Evolutionary conservation across 2,888 invertebrate species (phyloP).

Genomic region (Pachymerium ferrugineum): DNA sequence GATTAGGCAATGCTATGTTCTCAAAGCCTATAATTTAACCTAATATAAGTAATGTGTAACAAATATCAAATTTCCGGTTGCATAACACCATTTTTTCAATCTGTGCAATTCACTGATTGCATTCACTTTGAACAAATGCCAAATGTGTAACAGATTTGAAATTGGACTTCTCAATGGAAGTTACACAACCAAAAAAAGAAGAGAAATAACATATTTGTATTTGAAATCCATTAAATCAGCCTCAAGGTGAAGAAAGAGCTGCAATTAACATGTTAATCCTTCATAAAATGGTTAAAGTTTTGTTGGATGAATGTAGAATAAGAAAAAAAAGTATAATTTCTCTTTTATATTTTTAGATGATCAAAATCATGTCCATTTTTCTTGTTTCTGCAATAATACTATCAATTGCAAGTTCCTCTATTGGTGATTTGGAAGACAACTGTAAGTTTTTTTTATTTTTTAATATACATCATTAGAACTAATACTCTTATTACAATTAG

Average conservation of each 20-base stretch:
- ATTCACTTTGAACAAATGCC: background rate
- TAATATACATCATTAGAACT: too few species aligned
- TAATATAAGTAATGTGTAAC: background rate
- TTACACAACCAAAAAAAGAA: too few species aligned
- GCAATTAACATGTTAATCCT: too few species aligned
- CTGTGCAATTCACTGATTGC: too few species aligned
- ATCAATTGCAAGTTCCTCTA: slow-evolving; percentile 1
- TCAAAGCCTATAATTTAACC: background rate
- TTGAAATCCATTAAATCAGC: too few species aligned
- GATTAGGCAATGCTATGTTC: background rate
- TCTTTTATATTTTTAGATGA: background rate
- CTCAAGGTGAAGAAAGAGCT: background rate
- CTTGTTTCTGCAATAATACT: background rate
- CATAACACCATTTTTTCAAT: background rate
- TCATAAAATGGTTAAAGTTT: too few species aligned
- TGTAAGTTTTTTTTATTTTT: too few species aligned
- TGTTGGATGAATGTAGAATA: too few species aligned
- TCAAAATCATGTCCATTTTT: background rate
- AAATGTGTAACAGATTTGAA: background rate
- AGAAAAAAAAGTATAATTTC: background rate
- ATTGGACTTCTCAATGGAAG: too few species aligned
- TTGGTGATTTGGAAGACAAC: background rate
- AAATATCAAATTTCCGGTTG: background rate
- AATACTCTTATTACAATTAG: too few species aligned
- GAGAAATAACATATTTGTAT: too few species aligned